These are phyloP conservation scores for Manacus vitellinus DNA, from an alignment of 2,113 vertebrate genomes.

Conservation along the genomic window DNA sequence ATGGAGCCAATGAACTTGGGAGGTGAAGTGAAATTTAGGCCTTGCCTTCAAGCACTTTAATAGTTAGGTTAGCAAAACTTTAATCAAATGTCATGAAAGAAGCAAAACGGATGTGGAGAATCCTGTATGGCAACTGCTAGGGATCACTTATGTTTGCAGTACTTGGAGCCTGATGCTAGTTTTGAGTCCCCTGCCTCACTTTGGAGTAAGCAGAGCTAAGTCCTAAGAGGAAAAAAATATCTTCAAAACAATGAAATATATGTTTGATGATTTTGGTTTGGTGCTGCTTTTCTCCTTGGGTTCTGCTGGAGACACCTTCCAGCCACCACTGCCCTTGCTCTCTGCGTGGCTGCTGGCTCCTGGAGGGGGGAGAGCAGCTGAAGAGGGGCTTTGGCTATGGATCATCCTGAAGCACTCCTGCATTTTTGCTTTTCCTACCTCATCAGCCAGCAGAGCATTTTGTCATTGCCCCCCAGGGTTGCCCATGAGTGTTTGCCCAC, in stretches of 20 bases:
- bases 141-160: background rate
- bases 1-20: slow-evolving; percentile 56
- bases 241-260: background rate
- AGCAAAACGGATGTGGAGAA: slow-evolving; percentile 31
- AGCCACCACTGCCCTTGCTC: fast-evolving
- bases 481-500: background rate
- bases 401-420: background rate
- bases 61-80: slow-evolving; percentile 14
- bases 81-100: slow-evolving; percentile 46
- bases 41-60: slow-evolving; percentile 47
- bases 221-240: background rate
- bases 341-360: background rate
- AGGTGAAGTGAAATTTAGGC: slow-evolving; percentile 52
- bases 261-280: background rate
- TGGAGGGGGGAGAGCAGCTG: background rate
- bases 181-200: background rate
- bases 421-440: background rate
- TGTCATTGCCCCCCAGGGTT: fast-evolving
- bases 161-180: background rate
- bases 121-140: background rate
- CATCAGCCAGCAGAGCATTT: background rate
- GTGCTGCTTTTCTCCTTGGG: background rate
- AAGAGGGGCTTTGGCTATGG: background rate
- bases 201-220: background rate
- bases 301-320: background rate